phyloP scores from a whole-genome alignment of 2,888 invertebrate genomes.

The Oxystoma pomonae region DNA sequence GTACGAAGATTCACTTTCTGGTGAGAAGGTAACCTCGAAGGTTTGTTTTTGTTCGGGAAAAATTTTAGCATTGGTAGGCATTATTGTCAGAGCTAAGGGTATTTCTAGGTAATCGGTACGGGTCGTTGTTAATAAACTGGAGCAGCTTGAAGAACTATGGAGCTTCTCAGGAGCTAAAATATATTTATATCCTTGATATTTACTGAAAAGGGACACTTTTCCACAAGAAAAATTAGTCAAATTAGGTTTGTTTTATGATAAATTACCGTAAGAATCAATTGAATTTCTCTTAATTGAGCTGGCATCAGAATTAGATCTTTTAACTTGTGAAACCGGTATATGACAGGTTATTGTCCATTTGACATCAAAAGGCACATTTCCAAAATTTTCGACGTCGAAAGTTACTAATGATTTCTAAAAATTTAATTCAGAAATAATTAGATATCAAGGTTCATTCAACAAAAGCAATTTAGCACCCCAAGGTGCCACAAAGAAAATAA shows the following conservation, averaged over 20 bases:
- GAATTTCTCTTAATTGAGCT: neutral
- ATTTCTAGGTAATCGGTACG: neutral
- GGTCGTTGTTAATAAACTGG: neutral
- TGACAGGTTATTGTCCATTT: constrained; percentile 28
- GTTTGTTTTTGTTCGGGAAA: constrained; percentile 44
- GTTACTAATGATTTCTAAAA: constrained; percentile 32
- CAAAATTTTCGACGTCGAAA: constrained; percentile 36
- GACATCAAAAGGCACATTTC: constrained; percentile 33
- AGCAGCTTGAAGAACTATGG: neutral
- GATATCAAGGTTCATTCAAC: too few relatives aligned
- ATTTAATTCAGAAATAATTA: too few relatives aligned
- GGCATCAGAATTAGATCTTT: constrained; percentile 16
- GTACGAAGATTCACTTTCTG: constrained; percentile 54
- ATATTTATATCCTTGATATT: neutral
- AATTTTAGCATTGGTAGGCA: constrained; percentile 49
- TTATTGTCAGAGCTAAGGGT: constrained; percentile 51
- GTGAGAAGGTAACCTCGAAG: constrained; percentile 54
- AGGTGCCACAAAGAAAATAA: too few relatives aligned
- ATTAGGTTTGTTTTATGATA: neutral
- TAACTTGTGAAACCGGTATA: too few relatives aligned
- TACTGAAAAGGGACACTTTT: neutral
- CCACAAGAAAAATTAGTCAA: too few relatives aligned
- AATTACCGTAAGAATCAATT: neutral
- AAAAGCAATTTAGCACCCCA: too few relatives aligned
- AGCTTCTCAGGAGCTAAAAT: neutral